Base-by-base conservation (phyloP, 2,113 vertebrate genomes). In the Sturnira hondurensis region DNA sequence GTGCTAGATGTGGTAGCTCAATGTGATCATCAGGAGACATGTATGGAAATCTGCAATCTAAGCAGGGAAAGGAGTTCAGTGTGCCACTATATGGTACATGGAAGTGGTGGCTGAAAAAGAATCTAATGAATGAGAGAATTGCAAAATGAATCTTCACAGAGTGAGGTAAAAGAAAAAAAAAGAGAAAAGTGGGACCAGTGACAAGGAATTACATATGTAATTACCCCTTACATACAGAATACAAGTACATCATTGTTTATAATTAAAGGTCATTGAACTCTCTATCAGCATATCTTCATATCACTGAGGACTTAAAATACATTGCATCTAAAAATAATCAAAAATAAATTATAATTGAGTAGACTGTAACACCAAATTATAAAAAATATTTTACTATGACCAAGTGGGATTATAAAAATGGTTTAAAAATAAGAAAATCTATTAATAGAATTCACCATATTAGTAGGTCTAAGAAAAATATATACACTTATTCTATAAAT, bases 301-400 rank as follows among this genome's bases (percentile, higher is more conserved):
- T 82, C 28, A 26, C 19, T 95, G 68, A 93, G 31, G 14, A 80
- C 47, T 93, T 85, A 50, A 92, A 92, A 68, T 86, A 89, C 38
- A 38, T 41, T 90, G 4, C 43, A 73, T 76, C 26, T 52, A 71
- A 4, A 90, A 54, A 47, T 86, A 82, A 91, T 71, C 19, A 3
- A 90, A 70, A 89, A 50, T 52, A 76, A 91, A 87, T 41, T 87
- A 67, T 63, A 83, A 91, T 78, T 61, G 20, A 87, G 54, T 54
- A 77, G 13, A 77, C 4, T 83, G 8, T 9, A 67, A 11, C 20
- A 4, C 28, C 17, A 61, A 26, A 17, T 89, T 76, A 52, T 68
- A 24, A 90, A 90, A 90, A 86, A 86, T 74, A 68, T 82, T 67
- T 33, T 22, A 81, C 1, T 50, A 56, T 92, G 45, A 92, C 71